phyloP scores from a whole-genome alignment of 2,113 vertebrate species.

The Arizona elegans region DNA sequence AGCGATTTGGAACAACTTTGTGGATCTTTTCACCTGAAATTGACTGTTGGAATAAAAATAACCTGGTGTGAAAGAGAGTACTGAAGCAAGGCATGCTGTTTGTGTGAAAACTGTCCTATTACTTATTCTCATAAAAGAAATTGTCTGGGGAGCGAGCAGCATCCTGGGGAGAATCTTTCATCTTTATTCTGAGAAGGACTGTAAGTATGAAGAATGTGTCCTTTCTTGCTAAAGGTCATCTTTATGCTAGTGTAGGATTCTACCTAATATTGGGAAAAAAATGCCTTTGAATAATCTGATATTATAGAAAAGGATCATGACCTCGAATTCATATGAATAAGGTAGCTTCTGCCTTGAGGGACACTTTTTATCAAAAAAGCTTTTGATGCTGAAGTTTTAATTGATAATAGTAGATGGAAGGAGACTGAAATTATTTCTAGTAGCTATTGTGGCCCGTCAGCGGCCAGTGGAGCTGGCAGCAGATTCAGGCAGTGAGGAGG shows the following conservation, averaged over 20 bases:
- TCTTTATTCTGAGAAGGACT: slow-evolving; percentile 29
- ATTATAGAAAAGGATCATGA: slow-evolving; percentile 18
- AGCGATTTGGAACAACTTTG: not conserved
- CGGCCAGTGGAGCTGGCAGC: too few species aligned
- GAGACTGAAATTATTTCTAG: not conserved
- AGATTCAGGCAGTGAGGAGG: too few species aligned
- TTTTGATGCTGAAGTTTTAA: slow-evolving; percentile 32
- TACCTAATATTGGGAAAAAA: slow-evolving; percentile 27
- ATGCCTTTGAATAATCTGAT: slow-evolving; percentile 52
- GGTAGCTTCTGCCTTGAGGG: not conserved
- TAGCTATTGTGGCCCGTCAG: too few species aligned
- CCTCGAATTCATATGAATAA: slow-evolving; percentile 48
- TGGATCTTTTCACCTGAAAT: not conserved
- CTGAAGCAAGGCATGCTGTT: slow-evolving; percentile 9
- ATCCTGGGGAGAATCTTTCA: slow-evolving; percentile 14
- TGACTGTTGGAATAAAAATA: not conserved
- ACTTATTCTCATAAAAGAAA: slow-evolving; percentile 12
- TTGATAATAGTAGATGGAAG: not conserved
- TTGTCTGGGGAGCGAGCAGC: not conserved
- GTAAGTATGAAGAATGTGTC: slow-evolving; percentile 31
- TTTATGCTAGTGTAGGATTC: slow-evolving; percentile 49
- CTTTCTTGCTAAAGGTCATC: slow-evolving; percentile 43
- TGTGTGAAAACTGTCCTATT: slow-evolving; percentile 19
- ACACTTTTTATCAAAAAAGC: slow-evolving; percentile 22
- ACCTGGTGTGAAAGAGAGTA: not conserved